Evolutionary conservation across 2,797 vertebrate species (phyloP).

Genomic region (Peromyscus nudipes): DNA sequence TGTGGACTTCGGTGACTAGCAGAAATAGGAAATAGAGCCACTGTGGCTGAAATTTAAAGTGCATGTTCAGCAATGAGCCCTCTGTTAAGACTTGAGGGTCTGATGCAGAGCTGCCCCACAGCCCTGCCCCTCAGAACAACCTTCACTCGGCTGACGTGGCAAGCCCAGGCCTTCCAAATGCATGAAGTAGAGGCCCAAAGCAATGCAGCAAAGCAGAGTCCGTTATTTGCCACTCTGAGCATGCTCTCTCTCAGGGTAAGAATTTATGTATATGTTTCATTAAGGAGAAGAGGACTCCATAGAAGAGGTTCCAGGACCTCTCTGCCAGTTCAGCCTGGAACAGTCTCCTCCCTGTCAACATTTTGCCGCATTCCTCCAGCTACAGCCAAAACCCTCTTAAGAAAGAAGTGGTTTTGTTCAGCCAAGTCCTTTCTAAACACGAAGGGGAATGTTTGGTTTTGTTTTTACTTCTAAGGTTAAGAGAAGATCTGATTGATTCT

Average conservation of each 20-base stretch:
- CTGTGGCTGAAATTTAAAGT: background rate
- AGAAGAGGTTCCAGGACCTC: background rate
- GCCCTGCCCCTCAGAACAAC: background rate
- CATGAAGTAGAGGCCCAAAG: background rate
- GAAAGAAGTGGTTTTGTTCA: background rate
- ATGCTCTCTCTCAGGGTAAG: background rate
- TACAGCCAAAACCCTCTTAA: background rate
- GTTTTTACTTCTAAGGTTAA: background rate
- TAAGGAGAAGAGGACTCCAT: background rate
- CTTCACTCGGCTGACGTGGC: background rate
- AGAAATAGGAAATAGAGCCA: background rate
- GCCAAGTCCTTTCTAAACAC: slow-evolving; percentile 2
- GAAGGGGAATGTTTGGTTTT: background rate
- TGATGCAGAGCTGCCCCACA: background rate
- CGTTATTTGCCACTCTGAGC: background rate
- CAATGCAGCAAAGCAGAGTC: background rate
- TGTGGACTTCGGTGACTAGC: background rate
- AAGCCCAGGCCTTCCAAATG: slow-evolving; percentile 7
- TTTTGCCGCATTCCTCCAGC: background rate
- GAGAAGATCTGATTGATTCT: background rate
- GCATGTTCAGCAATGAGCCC: background rate
- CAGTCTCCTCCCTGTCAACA: background rate
- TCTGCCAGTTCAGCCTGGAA: background rate
- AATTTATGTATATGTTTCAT: background rate
- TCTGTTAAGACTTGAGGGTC: background rate